phyloP scores from a whole-genome alignment of 2,113 vertebrate species.

The Aplodontia rufa region DNA sequence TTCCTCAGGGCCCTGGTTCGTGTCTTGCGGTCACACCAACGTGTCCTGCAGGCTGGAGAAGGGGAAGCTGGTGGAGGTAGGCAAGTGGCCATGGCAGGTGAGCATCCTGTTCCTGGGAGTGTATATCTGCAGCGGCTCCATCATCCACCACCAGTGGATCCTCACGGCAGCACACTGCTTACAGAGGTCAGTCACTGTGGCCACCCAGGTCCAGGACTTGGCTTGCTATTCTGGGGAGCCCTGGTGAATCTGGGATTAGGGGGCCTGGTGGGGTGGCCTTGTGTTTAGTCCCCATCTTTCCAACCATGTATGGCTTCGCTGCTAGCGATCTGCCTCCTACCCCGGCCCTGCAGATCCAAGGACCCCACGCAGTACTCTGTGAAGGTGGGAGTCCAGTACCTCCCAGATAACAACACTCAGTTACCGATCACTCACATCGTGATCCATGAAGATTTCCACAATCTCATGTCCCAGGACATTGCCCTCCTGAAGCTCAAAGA shows the following conservation, averaged over 20 bases:
- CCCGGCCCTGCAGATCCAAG: conserved; percentile 44
- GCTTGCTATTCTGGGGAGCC: background rate
- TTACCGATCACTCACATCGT: background rate
- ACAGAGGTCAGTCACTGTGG: conserved; percentile 61
- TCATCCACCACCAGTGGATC: conserved; percentile 75
- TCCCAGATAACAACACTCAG: background rate
- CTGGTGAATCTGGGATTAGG: background rate
- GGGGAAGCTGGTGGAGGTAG: conserved; percentile 57
- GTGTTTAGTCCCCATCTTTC: background rate
- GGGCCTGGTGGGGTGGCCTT: background rate
- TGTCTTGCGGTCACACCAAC: conserved; percentile 48
- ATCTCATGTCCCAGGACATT: conserved; percentile 35
- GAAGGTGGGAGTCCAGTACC: conserved; percentile 9
- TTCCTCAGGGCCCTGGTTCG: conserved; percentile 32
- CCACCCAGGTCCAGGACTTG: fast-evolving
- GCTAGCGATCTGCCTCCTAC: background rate
- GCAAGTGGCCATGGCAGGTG: conserved; percentile 79
- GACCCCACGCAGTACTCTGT: conserved; percentile 7
- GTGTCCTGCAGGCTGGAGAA: conserved; percentile 50
- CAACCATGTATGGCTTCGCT: background rate
- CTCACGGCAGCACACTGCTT: conserved; percentile 78
- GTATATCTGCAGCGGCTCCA: conserved; percentile 66
- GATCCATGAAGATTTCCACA: conserved; percentile 50
- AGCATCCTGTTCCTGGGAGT: conserved; percentile 55
- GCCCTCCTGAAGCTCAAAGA: conserved; percentile 67